phyloP scores from a whole-genome alignment of 2,113 vertebrate species.

The Chitala chitala region DNA sequence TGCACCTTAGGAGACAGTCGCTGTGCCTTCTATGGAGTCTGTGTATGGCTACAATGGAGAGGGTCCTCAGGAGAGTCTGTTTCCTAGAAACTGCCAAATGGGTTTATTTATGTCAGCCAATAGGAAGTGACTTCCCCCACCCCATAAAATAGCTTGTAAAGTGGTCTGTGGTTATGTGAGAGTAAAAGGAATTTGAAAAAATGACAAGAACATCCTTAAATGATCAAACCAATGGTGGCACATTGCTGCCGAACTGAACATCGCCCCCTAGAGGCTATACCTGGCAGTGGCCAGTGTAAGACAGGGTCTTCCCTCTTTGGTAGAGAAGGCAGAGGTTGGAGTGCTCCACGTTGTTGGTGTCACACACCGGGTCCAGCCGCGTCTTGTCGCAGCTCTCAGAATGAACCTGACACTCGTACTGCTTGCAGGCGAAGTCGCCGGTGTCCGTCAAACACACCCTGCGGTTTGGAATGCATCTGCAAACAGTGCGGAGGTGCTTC shows the following conservation, averaged over 20 bases:
- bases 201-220: too few relatives aligned
- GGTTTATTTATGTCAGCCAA: too few relatives aligned
- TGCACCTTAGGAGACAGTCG: too few relatives aligned
- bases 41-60: too few relatives aligned
- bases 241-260: background rate
- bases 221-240: background rate
- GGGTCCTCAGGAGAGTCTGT: too few relatives aligned
- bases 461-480: constrained; percentile 79
- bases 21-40: too few relatives aligned
- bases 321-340: constrained; percentile 76
- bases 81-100: too few relatives aligned
- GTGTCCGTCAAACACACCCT: constrained; percentile 85
- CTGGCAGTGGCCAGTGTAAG: constrained; percentile 89
- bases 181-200: background rate
- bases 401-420: constrained; percentile 80
- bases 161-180: background rate
- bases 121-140: too few relatives aligned
- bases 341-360: constrained; percentile 80
- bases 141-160: background rate
- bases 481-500: constrained; percentile 12
- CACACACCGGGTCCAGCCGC: constrained; percentile 80
- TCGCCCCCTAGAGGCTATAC: constrained; percentile 52
- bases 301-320: constrained; percentile 80
- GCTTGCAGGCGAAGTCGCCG: constrained; percentile 72
- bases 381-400: constrained; percentile 72